Conservation (phyloP, 2,888 invertebrate species). For the Arenicola marina region DNA sequence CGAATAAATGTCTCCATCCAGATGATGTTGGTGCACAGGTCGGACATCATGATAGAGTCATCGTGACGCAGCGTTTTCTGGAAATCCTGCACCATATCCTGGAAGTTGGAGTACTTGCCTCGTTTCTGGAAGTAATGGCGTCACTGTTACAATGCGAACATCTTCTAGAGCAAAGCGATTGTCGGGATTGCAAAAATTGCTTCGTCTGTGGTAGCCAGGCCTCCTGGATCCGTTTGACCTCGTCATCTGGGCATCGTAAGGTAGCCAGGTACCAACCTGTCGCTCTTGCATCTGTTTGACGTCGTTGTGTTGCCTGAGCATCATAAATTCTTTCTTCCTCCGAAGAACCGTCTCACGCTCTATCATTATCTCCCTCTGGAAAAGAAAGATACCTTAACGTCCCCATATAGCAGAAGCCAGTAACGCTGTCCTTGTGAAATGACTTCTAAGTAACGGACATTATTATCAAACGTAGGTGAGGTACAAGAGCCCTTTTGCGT, state of each 20-base stretch:
- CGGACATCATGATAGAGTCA: slow-evolving; percentile 31
- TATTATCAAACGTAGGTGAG: no score
- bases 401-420: no score
- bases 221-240: no score
- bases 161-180: not conserved
- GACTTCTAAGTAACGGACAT: no score
- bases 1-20: slow-evolving; percentile 38
- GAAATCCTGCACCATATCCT: slow-evolving; percentile 37
- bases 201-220: no score
- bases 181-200: no score
- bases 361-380: slow-evolving; percentile 23
- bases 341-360: slow-evolving; percentile 30
- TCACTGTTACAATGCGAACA: no score
- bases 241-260: no score
- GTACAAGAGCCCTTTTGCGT: no score
- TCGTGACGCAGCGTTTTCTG: slow-evolving; percentile 32
- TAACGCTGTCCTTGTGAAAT: no score
- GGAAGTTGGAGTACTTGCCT: slow-evolving; percentile 34
- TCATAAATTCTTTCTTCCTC: slow-evolving; percentile 38
- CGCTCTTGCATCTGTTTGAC: slow-evolving; percentile 33
- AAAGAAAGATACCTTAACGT: no score
- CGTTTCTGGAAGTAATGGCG: slow-evolving; percentile 27
- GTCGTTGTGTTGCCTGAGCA: slow-evolving; percentile 35
- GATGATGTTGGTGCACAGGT: slow-evolving; percentile 36
- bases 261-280: no score